Evolutionary conservation across 2,113 vertebrate species (phyloP).

Genomic region (Thermophis baileyi): DNA sequence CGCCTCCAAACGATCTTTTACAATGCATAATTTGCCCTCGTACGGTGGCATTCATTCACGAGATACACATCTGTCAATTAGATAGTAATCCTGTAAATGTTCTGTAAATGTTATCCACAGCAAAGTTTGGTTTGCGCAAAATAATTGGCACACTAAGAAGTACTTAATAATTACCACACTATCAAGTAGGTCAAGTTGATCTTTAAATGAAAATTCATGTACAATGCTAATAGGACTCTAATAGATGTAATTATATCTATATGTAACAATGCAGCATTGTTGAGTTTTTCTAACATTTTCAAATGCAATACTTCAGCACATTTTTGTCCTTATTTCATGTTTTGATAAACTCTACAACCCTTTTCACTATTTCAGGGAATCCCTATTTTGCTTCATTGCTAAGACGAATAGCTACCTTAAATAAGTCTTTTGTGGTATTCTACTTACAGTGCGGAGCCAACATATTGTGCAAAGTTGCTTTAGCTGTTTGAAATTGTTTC

Average conservation of each 20-base stretch:
- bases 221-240: neutral
- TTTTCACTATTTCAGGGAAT: conserved; percentile 31
- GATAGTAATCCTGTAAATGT: neutral
- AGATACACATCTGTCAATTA: neutral
- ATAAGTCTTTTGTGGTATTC: neutral
- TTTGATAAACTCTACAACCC: neutral
- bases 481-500: neutral
- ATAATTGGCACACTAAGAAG: neutral
- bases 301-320: neutral
- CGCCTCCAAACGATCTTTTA: neutral
- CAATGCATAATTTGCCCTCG: neutral
- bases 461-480: neutral
- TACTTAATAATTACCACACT: no score
- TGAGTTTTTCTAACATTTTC: neutral
- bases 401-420: neutral
- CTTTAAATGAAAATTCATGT: neutral
- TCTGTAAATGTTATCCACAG: no score
- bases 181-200: neutral
- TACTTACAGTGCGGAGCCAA: neutral
- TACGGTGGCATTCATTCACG: neutral
- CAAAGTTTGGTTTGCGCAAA: neutral
- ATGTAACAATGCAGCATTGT: neutral
- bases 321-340: neutral
- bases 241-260: neutral
- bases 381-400: neutral